Conservation (phyloP, 2,113 vertebrate genomes). For the Oophaga pumilio region DNA sequence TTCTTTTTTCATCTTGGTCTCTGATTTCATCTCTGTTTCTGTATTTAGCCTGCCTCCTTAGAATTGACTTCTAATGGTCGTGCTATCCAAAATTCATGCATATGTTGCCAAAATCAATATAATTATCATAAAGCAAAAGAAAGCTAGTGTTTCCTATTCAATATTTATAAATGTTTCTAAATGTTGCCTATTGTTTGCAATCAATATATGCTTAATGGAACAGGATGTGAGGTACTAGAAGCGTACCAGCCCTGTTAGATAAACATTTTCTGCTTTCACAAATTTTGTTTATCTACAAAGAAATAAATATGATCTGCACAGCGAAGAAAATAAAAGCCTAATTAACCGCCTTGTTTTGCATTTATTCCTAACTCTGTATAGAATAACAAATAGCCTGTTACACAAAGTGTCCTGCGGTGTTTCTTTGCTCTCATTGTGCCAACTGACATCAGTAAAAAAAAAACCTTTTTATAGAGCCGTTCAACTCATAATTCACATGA, state of each 20-base stretch:
- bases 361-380: slow-evolving; percentile 31
- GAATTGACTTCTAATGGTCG: slow-evolving; percentile 50
- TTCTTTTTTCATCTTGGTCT: neutral
- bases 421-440: slow-evolving; percentile 48
- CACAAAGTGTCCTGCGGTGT: slow-evolving; percentile 37
- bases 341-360: slow-evolving; percentile 12
- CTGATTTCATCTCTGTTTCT: neutral
- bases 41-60: slow-evolving; percentile 59
- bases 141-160: slow-evolving; percentile 57
- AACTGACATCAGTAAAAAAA: slow-evolving; percentile 46
- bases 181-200: slow-evolving; percentile 51
- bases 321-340: slow-evolving; percentile 46
- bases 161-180: slow-evolving; percentile 55
- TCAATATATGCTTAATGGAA: slow-evolving; percentile 61
- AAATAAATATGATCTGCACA: slow-evolving; percentile 32
- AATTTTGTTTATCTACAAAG: slow-evolving; percentile 35
- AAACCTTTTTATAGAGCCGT: slow-evolving; percentile 22
- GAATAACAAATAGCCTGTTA: slow-evolving; percentile 37
- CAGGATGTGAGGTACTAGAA: slow-evolving; percentile 32
- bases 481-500: slow-evolving; percentile 41
- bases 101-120: slow-evolving; percentile 59
- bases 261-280: slow-evolving; percentile 14
- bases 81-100: slow-evolving; percentile 55
- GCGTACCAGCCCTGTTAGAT: neutral
- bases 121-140: slow-evolving; percentile 60